Evolutionary conservation across 1,140 invertebrate species (phyloP).

Genomic region (Macrotrachela quadricornifera): DNA sequence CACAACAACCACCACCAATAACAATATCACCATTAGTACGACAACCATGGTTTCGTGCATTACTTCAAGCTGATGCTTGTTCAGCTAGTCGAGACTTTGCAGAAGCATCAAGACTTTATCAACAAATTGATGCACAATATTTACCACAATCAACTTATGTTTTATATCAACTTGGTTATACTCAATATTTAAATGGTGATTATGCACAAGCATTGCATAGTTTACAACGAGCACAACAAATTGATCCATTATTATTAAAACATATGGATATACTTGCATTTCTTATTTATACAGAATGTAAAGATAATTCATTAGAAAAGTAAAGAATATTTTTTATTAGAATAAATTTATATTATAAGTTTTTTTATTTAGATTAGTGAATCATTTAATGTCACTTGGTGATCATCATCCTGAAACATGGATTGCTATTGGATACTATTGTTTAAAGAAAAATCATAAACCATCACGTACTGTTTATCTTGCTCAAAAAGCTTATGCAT

Average conservation of each 20-base stretch:
- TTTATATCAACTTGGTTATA: conserved; percentile 41
- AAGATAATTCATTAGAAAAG: conserved; percentile 32
- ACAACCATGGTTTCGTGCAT: too few species aligned
- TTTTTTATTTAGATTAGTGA: conserved; percentile 18
- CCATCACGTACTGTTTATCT: conserved; percentile 38
- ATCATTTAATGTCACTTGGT: conserved; percentile 24
- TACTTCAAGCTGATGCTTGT: too few species aligned
- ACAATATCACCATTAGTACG: too few species aligned
- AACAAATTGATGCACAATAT: too few species aligned
- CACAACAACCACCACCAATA: too few species aligned
- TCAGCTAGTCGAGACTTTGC: too few species aligned
- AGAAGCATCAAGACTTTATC: too few species aligned
- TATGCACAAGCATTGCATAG: conserved; percentile 20
- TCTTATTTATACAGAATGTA: conserved; percentile 30
- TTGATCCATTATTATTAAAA: conserved; percentile 37
- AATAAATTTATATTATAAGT: background rate
- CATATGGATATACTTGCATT: conserved; percentile 36
- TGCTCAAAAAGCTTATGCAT: conserved; percentile 35
- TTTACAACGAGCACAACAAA: conserved; percentile 30
- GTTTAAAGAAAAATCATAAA: conserved; percentile 32
- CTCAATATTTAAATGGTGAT: conserved; percentile 41
- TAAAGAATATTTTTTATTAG: conserved; percentile 10
- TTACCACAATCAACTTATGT: conserved; percentile 19
- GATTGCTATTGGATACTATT: conserved; percentile 41
- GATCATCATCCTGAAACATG: conserved; percentile 38